Evolutionary conservation across 2,888 invertebrate genomes (phyloP).

Genomic region (Stegana nigrithorax): DNA sequence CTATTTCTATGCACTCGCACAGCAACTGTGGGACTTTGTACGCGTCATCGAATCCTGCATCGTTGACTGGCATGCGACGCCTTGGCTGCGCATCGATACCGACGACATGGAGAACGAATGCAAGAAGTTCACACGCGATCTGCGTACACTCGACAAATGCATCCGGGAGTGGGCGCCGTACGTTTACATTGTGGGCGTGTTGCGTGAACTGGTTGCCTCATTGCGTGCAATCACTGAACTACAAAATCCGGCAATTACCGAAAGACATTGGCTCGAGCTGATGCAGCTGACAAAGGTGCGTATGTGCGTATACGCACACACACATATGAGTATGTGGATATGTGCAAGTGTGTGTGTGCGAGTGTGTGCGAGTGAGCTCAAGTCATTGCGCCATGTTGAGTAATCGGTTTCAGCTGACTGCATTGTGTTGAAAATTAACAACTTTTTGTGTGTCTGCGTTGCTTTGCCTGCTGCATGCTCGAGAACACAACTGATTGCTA

Average conservation of each 20-base stretch:
- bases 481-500: not conserved
- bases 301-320: too few species aligned
- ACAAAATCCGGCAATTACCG: conserved; percentile 94
- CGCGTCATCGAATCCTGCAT: conserved; percentile 85
- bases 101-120: conserved; percentile 96
- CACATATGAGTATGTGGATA: conserved; percentile 22
- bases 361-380: not conserved
- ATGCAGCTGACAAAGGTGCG: conserved; percentile 91
- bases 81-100: conserved; percentile 94
- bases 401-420: not conserved
- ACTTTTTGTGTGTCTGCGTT: not conserved
- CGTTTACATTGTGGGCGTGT: conserved; percentile 79
- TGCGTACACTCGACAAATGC: conserved; percentile 86
- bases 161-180: conserved; percentile 86
- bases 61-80: conserved; percentile 92
- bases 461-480: too few species aligned
- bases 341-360: conserved; percentile 2
- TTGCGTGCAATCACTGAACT: conserved; percentile 92
- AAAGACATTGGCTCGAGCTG: conserved; percentile 94
- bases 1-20: conserved; percentile 21
- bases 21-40: conserved; percentile 93
- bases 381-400: not conserved
- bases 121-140: conserved; percentile 90
- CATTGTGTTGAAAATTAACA: not conserved
- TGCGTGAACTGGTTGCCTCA: conserved; percentile 94